Percentiles rank a stretch among this genome's conserved stretches.
phyloP scores from a whole-genome alignment of 2,888 invertebrate species.

The Cenopis cana region DNA sequence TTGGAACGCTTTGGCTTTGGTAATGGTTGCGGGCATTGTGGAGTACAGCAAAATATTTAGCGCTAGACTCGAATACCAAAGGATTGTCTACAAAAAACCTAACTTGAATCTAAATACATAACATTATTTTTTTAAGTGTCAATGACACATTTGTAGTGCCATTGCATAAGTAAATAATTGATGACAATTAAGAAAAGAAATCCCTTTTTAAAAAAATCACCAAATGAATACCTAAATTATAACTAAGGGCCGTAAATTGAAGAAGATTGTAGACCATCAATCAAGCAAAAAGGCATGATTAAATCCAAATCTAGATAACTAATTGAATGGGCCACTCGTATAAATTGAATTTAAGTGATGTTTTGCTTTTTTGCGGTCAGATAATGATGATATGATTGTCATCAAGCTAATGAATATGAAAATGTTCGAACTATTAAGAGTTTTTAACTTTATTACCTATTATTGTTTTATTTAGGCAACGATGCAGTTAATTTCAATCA shows the following conservation, averaged over 20 bases:
- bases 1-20: slow-evolving; percentile 40
- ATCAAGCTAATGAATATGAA: slow-evolving; percentile 41
- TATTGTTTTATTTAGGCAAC: not conserved
- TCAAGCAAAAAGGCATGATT: slow-evolving; percentile 80
- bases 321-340: slow-evolving; percentile 79
- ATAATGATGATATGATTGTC: slow-evolving; percentile 39
- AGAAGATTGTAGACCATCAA: slow-evolving; percentile 74
- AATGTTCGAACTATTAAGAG: slow-evolving; percentile 8
- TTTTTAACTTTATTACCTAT: too few relatives aligned
- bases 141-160: too few relatives aligned
- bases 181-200: not conserved
- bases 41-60: slow-evolving; percentile 28
- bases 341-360: slow-evolving; percentile 77
- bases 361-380: slow-evolving; percentile 59
- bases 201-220: too few relatives aligned
- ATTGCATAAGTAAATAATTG: too few relatives aligned
- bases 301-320: slow-evolving; percentile 78
- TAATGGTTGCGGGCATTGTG: slow-evolving; percentile 41
- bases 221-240: slow-evolving; percentile 54
- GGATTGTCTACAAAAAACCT: not conserved
- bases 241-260: slow-evolving; percentile 74
- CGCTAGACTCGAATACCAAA: not conserved
- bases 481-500: not conserved
- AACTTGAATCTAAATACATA: too few relatives aligned
- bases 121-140: too few relatives aligned